A percentile compares a stretch with the other conserved stretches of the same genome.
phyloP scores from a whole-genome alignment of 2,888 invertebrate genomes.

The Apamea monoglypha region DNA sequence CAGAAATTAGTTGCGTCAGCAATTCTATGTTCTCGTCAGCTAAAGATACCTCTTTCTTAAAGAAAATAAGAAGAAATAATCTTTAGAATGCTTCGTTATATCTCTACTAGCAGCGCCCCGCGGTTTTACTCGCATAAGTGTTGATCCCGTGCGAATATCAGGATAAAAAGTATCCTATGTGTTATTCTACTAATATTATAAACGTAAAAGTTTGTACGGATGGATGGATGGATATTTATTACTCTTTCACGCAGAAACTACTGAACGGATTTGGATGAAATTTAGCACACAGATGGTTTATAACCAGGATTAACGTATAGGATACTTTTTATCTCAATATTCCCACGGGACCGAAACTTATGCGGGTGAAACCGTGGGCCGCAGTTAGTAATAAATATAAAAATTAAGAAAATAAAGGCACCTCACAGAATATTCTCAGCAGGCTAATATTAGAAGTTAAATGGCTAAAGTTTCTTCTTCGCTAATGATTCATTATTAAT shows the following conservation, averaged over 20 bases:
- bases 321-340: too few species aligned
- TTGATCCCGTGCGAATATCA: not conserved
- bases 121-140: not conserved
- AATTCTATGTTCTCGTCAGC: slow-evolving; percentile 3
- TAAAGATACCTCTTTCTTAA: not conserved
- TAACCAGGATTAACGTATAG: too few species aligned
- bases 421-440: slow-evolving; percentile 2
- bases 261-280: too few species aligned
- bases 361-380: too few species aligned
- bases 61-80: not conserved
- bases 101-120: not conserved
- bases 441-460: slow-evolving; percentile 31
- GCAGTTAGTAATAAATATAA: slow-evolving; percentile 5
- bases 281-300: too few species aligned
- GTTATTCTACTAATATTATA: not conserved
- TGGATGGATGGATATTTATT: too few species aligned
- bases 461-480: slow-evolving; percentile 47
- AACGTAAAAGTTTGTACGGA: too few species aligned
- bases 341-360: too few species aligned
- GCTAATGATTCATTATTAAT: slow-evolving; percentile 55
- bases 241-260: too few species aligned
- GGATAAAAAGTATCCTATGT: not conserved
- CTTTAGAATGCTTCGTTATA: not conserved
- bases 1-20: slow-evolving; percentile 51
- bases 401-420: slow-evolving; percentile 20